A percentile compares a stretch with the other conserved stretches of the same genome.
Evolutionary conservation across 92 coral and sea anemone genomes (phyloP).

Genomic region (Epizoanthus fatuus): DNA sequence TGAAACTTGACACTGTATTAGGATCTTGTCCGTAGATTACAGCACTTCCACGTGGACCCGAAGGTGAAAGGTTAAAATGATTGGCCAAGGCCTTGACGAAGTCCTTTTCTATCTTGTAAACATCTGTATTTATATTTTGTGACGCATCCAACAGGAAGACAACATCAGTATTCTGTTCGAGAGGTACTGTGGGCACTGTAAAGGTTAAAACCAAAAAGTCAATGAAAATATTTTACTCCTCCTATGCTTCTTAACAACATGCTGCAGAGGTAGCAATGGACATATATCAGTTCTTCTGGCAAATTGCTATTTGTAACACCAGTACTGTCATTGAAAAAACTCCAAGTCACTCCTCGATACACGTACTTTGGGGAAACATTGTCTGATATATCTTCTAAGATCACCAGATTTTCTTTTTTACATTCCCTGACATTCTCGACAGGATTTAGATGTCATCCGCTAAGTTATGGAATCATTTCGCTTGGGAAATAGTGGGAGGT

Average conservation of each 20-base stretch:
- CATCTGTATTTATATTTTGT: slow-evolving; percentile 34
- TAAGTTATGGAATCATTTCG: too few relatives aligned
- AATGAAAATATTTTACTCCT: not conserved
- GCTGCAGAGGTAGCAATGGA: not conserved
- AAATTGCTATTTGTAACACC: too few relatives aligned
- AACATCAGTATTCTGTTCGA: slow-evolving; percentile 41
- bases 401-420: too few relatives aligned
- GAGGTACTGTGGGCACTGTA: slow-evolving; percentile 31
- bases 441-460: too few relatives aligned
- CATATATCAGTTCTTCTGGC: too few relatives aligned
- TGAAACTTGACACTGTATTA: slow-evolving; percentile 20
- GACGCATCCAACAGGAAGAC: slow-evolving; percentile 69
- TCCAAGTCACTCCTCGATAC: too few relatives aligned
- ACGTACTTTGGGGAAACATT: too few relatives aligned
- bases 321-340: too few relatives aligned
- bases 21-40: slow-evolving; percentile 37
- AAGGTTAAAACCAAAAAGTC: not conserved
- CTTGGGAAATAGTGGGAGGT: too few relatives aligned
- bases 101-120: slow-evolving; percentile 50
- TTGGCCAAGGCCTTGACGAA: slow-evolving; percentile 58
- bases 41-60: slow-evolving; percentile 41
- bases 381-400: too few relatives aligned
- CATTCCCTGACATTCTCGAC: too few relatives aligned
- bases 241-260: not conserved
- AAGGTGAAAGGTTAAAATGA: slow-evolving; percentile 33